Evolutionary conservation across 1,140 invertebrate species (phyloP).

Genomic region (Eufriesea mexicana): DNA sequence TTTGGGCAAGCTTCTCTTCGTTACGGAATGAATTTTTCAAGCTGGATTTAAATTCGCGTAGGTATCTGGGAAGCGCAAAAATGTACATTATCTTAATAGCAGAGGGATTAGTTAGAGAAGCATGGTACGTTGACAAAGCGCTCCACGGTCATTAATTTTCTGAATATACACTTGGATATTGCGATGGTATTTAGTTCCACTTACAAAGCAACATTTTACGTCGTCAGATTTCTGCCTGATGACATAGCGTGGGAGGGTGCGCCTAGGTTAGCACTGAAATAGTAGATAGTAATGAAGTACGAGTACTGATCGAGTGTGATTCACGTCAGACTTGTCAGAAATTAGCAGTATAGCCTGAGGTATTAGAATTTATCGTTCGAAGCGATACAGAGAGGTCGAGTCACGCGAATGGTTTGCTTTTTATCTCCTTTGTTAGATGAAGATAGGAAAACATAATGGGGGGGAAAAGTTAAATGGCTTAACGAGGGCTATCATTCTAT

Average conservation of each 20-base stretch:
- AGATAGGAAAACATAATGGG: slow-evolving; percentile 8
- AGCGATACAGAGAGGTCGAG: not conserved
- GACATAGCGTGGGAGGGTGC: not conserved
- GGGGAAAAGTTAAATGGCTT: slow-evolving; percentile 16
- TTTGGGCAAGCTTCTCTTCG: too few species aligned
- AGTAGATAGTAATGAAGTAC: slow-evolving; percentile 11
- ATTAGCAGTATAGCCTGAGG: not conserved
- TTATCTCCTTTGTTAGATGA: slow-evolving; percentile 11
- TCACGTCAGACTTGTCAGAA: not conserved
- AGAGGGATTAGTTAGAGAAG: too few species aligned
- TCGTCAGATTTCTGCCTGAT: not conserved
- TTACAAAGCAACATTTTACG: not conserved
- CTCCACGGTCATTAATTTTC: too few species aligned
- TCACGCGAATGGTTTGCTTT: slow-evolving; percentile 8
- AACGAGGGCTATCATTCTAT: not conserved
- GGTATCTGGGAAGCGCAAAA: too few species aligned
- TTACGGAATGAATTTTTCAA: not conserved
- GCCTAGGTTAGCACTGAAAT: not conserved
- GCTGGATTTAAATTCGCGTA: too few species aligned
- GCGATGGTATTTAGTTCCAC: not conserved
- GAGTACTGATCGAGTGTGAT: slow-evolving; percentile 8
- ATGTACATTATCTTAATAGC: too few species aligned
- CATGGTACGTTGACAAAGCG: too few species aligned
- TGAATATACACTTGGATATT: not conserved
- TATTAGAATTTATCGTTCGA: slow-evolving; percentile 24